Evolutionary conservation across 2,797 vertebrate species (phyloP), one percentile per base, ranked within the genome.

Genomic region (Dendrocincla tyrannina): DNA sequence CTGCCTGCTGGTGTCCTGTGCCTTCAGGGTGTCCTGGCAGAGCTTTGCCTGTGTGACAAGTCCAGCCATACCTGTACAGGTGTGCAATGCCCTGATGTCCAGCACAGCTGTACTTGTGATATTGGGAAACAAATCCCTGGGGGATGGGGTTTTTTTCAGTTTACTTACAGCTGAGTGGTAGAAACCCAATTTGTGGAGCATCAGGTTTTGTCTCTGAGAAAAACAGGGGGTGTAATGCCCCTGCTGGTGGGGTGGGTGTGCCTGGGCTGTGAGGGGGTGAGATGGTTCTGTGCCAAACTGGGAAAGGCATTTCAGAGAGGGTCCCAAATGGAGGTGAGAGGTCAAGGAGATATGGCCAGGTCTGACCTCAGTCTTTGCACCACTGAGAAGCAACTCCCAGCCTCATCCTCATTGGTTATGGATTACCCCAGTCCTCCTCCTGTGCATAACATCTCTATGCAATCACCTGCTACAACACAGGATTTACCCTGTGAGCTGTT

Each of bases 361-460:
- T 19, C 44, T 67, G 66, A 18, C 39, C 25, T 50, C 46, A 11
- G 49, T 11, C 49, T 86, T 41, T 47, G 30, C 24, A 1, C 16
- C 42, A 56, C 12, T 30, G n/a, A 44, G 64, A 46, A 41, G 33
- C 1, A 10, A 28, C 13, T 27, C 33, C 27, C 27, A 66, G 22
- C 13, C 35, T 75, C 7, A 1, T 13, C 42, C 47, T 58, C 47
- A n/a, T 41, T 46, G 5, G 11, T 22, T 46, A 46, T 46, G 44
- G 44, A 16, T 70, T 7, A 4, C 5, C 32, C 27, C 58, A 32
- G 41, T 37, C 27, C 23, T 83, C 53, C 72, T 88, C 73, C 58
- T 23, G 49, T 5, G 22, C 59, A 5, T 7, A 39, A 50, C 2
- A 19, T 5, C 62, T 72, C 58, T 7, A 2, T 2, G 0, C 58